These are phyloP conservation scores for Hypotaenidia okinawae DNA, from an alignment of 2,797 vertebrate species.

Conservation along the genomic window DNA sequence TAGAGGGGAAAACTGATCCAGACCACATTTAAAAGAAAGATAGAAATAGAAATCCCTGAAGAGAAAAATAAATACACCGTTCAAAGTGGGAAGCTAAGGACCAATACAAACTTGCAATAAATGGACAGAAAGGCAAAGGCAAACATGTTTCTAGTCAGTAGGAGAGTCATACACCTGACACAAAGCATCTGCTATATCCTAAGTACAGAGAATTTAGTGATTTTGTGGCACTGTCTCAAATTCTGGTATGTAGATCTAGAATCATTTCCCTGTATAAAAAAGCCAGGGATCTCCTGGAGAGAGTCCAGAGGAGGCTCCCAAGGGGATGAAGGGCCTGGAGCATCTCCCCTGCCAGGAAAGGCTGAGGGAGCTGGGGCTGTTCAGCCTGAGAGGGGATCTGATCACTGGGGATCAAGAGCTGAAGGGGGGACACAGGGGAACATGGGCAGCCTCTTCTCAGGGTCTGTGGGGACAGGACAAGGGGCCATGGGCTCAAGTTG, in stretches of 20 bases:
- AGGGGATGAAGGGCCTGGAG: too few relatives aligned
- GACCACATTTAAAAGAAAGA: background rate
- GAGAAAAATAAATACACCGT: background rate
- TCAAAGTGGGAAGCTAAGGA: background rate
- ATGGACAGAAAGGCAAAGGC: background rate
- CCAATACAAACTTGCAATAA: background rate
- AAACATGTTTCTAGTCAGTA: background rate
- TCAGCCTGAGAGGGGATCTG: too few relatives aligned
- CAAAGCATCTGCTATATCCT: background rate
- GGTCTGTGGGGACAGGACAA: too few relatives aligned
- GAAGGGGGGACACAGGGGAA: too few relatives aligned
- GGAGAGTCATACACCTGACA: background rate
- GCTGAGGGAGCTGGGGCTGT: too few relatives aligned
- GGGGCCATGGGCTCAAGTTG: too few relatives aligned
- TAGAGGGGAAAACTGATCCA: background rate
- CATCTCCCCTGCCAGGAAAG: too few relatives aligned
- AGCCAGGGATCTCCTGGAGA: too few relatives aligned
- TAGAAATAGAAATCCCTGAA: background rate
- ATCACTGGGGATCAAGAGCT: too few relatives aligned
- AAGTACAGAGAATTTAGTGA: background rate
- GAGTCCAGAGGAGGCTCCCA: too few relatives aligned
- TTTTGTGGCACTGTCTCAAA: background rate
- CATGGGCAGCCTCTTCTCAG: too few relatives aligned
- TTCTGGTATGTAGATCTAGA: background rate
- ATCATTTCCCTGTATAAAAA: too few relatives aligned